phyloP scores from a whole-genome alignment of 2,113 vertebrate genomes.

The Pithys albifrons region DNA sequence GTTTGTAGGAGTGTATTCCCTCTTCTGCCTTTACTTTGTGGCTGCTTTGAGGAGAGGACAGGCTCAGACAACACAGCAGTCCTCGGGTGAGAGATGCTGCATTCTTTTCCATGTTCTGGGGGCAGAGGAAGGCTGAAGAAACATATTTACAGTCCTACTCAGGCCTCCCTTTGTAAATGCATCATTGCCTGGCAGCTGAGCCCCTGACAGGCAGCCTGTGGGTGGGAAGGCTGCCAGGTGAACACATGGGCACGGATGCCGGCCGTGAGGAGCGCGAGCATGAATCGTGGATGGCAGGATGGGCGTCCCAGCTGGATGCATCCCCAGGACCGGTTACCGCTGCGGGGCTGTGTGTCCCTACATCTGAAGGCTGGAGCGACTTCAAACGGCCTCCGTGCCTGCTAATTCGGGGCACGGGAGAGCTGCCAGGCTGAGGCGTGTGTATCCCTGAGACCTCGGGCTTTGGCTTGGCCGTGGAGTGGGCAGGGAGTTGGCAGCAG shows the following conservation, averaged over 20 bases:
- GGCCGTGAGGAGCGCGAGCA: background rate
- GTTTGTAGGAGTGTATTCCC: background rate
- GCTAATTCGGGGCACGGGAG: background rate
- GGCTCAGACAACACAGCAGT: background rate
- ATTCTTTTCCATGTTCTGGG: background rate
- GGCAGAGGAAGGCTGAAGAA: background rate
- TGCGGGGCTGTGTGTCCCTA: background rate
- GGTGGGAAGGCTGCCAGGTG: conserved; percentile 11
- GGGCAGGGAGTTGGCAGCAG: background rate
- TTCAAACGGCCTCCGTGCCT: background rate
- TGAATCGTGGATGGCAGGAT: background rate
- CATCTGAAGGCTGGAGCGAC: background rate
- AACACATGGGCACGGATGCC: background rate
- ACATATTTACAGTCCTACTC: background rate
- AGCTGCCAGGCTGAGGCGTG: background rate
- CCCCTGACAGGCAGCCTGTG: background rate
- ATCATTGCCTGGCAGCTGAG: conserved; percentile 40
- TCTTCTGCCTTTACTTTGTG: background rate
- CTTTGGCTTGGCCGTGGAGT: background rate
- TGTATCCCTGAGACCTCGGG: background rate
- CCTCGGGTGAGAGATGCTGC: background rate
- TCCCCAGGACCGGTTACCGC: background rate
- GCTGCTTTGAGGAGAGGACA: background rate
- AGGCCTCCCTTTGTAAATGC: background rate
- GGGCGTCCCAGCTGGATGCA: background rate